Evolutionary conservation across 2,888 invertebrate species (phyloP).

Genomic region (Hirtodrosophila duncani): DNA sequence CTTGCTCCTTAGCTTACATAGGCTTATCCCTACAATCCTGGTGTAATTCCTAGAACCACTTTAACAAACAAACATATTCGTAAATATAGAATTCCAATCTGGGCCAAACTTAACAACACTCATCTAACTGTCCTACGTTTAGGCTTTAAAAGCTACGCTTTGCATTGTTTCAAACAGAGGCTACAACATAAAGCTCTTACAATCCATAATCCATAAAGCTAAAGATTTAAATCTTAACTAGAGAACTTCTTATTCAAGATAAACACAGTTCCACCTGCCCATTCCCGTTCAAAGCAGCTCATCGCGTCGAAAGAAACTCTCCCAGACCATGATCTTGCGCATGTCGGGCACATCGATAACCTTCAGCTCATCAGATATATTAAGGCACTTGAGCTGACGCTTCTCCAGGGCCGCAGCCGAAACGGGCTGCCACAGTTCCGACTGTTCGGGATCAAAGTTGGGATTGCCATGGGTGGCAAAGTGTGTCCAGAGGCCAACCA

Average conservation of each 20-base stretch:
- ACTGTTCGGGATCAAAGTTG: slow-evolving; percentile 68
- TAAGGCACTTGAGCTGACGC: slow-evolving; percentile 76
- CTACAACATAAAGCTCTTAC: slow-evolving; percentile 48
- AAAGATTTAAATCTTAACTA: slow-evolving; percentile 15
- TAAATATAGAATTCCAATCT: slow-evolving; percentile 38
- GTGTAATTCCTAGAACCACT: slow-evolving; percentile 23
- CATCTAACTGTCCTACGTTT: slow-evolving; percentile 21
- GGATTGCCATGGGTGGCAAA: slow-evolving; percentile 75
- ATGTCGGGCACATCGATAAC: slow-evolving; percentile 76
- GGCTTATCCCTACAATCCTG: slow-evolving; percentile 6
- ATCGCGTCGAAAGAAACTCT: slow-evolving; percentile 72
- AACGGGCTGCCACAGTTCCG: slow-evolving; percentile 71
- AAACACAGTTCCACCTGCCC: background rate
- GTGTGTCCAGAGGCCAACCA: slow-evolving; percentile 76
- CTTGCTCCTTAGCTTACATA: slow-evolving; percentile 16
- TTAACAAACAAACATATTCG: slow-evolving; percentile 50
- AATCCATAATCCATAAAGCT: slow-evolving; percentile 19
- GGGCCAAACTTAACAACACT: slow-evolving; percentile 60
- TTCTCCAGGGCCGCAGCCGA: slow-evolving; percentile 53
- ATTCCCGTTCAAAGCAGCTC: slow-evolving; percentile 61
- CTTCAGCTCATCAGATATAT: slow-evolving; percentile 75
- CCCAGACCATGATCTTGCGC: slow-evolving; percentile 74
- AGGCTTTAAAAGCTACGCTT: slow-evolving; percentile 55
- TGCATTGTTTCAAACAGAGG: slow-evolving; percentile 37
- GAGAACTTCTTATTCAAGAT: slow-evolving; percentile 14